Evolutionary conservation across 2,888 invertebrate species (phyloP), one percentile per base, ranked within the genome.

Genomic region (Idaea straminata): DNA sequence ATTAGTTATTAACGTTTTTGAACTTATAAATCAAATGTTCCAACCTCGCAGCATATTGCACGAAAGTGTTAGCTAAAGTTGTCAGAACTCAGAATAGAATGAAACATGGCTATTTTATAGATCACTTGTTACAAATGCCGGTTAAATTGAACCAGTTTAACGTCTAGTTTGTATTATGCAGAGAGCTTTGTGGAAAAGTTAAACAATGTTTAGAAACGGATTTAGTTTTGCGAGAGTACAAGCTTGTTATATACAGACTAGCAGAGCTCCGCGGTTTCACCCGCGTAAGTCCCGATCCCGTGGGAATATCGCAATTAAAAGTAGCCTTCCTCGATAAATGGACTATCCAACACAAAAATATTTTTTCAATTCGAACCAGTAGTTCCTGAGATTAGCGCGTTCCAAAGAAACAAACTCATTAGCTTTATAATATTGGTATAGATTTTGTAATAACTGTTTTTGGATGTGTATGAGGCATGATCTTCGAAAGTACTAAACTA

Each of bases 61-160:
- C 65, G 63, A 67, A 62, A 63, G 62, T 66, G 66, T 66, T 66
- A 61, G 63, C 47, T 13, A 47, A 70, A 71, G 61, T 69, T 61
- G 64, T 64, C 71, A 69, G 62, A 61, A 65, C 36, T 64, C 71
- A 69, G 62, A 61, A 65, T 36, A 35, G 66, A 62, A 65, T 62
- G 64, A 67, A 66, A 69, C 66, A 66, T 38, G 59, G 63, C 67
- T 68, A 64, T 62, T 69, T 69, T 62, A 62, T 64, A 60, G 62
- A 34, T 66, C 62, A 66, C 66, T 69, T 68, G 63, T 66, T 61
- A 61, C 63, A 58, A 35, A 34, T 47, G 61, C 65, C 66, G 35
- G 65, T 57, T 15, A 60, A 63, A 64, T 64, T 5, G 59, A 15
- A 60, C 64, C 35, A 58, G 65, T 65, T 67, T 61, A 65, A 62